Conservation (phyloP, 2,113 vertebrate species). For the Cebidichthys violaceus region DNA sequence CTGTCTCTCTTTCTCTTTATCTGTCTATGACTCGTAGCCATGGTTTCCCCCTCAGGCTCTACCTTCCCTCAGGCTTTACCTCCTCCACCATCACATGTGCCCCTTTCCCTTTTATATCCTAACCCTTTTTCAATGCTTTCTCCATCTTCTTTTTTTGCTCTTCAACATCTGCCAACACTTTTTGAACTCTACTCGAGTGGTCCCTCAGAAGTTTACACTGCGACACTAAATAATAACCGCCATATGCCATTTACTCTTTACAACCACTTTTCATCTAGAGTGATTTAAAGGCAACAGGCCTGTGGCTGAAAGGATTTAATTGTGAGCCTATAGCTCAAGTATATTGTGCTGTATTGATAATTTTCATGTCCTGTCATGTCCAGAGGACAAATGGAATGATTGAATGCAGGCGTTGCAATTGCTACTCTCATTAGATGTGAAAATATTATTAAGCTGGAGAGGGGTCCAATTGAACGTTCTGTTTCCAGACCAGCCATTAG, state of each 20-base stretch:
- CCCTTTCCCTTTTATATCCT: slow-evolving; percentile 1
- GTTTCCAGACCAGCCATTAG: slow-evolving; percentile 13
- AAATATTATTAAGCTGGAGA: background rate
- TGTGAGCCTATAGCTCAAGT: slow-evolving; percentile 15
- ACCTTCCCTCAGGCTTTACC: slow-evolving; percentile 54
- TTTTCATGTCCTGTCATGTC: background rate
- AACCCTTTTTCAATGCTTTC: slow-evolving; percentile 19
- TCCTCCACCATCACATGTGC: slow-evolving; percentile 53
- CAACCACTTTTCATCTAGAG: slow-evolving; percentile 50
- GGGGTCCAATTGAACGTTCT: background rate
- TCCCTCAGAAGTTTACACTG: slow-evolving; percentile 51
- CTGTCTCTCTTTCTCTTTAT: slow-evolving; percentile 32
- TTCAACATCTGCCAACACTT: slow-evolving; percentile 64
- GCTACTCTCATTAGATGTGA: background rate
- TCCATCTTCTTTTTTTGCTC: slow-evolving; percentile 9
- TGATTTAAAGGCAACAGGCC: background rate
- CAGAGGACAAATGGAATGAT: background rate
- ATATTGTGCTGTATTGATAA: slow-evolving; percentile 11
- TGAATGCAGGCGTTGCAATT: background rate
- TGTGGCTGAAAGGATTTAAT: slow-evolving; percentile 31
- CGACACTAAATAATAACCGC: slow-evolving; percentile 46
- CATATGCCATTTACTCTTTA: slow-evolving; percentile 60
- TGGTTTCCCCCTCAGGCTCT: slow-evolving; percentile 49
- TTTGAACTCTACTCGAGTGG: slow-evolving; percentile 51
- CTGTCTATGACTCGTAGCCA: slow-evolving; percentile 27